Evolutionary conservation across 2,888 invertebrate genomes (phyloP).

Genomic region (Galerucella calmariensis): DNA sequence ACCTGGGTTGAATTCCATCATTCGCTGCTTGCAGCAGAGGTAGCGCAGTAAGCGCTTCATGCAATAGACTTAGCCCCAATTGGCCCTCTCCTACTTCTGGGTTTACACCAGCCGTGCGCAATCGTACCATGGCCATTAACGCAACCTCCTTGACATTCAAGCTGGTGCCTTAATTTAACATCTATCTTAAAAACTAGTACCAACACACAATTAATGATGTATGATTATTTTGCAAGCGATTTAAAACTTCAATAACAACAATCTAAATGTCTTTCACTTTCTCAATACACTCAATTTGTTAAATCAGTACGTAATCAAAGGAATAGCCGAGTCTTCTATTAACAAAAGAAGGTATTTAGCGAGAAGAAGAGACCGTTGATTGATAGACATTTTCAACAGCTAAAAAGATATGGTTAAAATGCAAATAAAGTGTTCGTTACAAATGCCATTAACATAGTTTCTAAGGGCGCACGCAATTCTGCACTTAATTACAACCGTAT

Average conservation of each 20-base stretch:
- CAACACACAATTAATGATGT: too few relatives aligned
- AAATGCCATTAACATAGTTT: constrained; percentile 44
- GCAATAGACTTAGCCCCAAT: too few relatives aligned
- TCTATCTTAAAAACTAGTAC: too few relatives aligned
- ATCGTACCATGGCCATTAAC: too few relatives aligned
- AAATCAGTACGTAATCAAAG: not conserved
- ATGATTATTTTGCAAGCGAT: too few relatives aligned
- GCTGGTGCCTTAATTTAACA: too few relatives aligned
- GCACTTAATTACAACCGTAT: constrained; percentile 55
- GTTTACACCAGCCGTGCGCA: too few relatives aligned
- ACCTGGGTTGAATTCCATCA: too few relatives aligned
- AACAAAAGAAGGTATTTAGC: constrained; percentile 17
- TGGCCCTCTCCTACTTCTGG: too few relatives aligned
- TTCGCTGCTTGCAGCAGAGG: too few relatives aligned
- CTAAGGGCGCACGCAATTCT: constrained; percentile 53
- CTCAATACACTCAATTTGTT: not conserved
- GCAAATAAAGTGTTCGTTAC: constrained; percentile 45
- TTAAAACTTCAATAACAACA: not conserved
- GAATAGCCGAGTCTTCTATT: not conserved
- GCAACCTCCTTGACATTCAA: too few relatives aligned
- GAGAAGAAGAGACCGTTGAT: constrained; percentile 12
- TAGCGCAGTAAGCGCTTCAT: too few relatives aligned
- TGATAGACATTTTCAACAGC: constrained; percentile 37
- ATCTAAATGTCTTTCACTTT: not conserved
- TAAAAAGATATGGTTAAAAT: constrained; percentile 41